These are phyloP conservation scores for Sorex araneus DNA, from an alignment of 2,113 vertebrate species.

Conservation along the genomic window DNA sequence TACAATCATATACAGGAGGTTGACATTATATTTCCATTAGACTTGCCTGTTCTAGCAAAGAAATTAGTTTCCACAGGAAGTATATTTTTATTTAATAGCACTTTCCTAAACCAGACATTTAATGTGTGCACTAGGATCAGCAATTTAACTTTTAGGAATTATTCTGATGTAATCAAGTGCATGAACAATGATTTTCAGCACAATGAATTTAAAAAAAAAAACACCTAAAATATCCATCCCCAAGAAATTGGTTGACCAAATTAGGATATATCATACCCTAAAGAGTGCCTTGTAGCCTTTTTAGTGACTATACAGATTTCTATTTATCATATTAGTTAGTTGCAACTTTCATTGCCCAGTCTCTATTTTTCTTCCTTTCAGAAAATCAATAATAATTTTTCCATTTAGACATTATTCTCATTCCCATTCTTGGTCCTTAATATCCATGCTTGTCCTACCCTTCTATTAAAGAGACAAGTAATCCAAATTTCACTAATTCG, in stretches of 20 bases:
- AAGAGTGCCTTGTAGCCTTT: neutral
- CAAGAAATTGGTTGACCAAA: neutral
- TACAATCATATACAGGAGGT: neutral
- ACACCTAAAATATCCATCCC: neutral
- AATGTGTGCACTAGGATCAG: neutral
- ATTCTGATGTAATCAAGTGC: constrained; percentile 7
- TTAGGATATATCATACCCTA: neutral
- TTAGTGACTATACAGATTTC: neutral
- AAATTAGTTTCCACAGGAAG: constrained; percentile 1
- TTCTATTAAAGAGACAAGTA: neutral
- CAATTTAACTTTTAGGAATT: constrained; percentile 56
- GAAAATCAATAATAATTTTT: neutral
- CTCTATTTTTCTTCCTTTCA: neutral
- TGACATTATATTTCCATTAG: constrained; percentile 19
- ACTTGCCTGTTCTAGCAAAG: neutral
- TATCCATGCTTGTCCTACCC: neutral
- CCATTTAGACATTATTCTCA: neutral
- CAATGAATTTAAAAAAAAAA: neutral
- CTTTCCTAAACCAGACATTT: constrained; percentile 36
- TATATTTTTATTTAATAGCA: neutral
- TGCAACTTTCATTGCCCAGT: neutral
- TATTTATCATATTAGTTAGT: neutral
- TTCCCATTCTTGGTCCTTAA: neutral
- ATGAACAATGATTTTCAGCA: neutral
- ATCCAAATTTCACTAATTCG: neutral